A percentile compares a stretch with the other conserved stretches of the same genome.
phyloP scores from a whole-genome alignment of 1,140 invertebrate species.

The Andricus grossulariae region DNA sequence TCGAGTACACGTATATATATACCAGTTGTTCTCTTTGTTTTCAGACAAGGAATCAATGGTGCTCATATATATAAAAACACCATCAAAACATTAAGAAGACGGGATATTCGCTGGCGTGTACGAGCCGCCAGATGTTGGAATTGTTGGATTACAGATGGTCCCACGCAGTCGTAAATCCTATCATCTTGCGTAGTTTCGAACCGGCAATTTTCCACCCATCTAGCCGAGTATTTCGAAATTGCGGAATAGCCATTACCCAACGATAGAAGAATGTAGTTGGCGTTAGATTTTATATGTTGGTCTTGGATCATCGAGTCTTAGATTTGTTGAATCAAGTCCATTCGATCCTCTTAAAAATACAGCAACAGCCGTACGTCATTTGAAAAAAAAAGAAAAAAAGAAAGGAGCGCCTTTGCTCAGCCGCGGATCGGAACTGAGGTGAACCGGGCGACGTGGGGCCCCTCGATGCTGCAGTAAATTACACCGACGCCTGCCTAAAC shows the following conservation, averaged over 20 bases:
- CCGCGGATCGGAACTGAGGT: slow-evolving; percentile 26
- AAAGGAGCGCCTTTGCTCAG: slow-evolving; percentile 16
- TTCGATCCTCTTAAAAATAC: not conserved
- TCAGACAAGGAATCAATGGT: slow-evolving; percentile 5
- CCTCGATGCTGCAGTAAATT: slow-evolving; percentile 12
- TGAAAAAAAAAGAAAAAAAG: not conserved
- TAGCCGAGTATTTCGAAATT: not conserved
- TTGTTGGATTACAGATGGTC: slow-evolving; percentile 30
- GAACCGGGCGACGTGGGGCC: slow-evolving; percentile 14
- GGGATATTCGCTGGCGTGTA: slow-evolving; percentile 8
- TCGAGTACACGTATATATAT: slow-evolving; percentile 11
- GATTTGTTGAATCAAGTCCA: no score
- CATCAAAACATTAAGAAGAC: not conserved
- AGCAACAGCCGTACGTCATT: not conserved
- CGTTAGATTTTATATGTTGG: not conserved
- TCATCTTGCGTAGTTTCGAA: slow-evolving; percentile 11
- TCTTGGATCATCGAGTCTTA: no score
- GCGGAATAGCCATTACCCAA: not conserved
- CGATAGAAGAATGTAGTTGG: not conserved
- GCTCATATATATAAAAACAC: slow-evolving; percentile 16
- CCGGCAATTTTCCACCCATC: slow-evolving; percentile 11
- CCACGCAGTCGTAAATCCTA: slow-evolving; percentile 30
- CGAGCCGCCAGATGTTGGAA: slow-evolving; percentile 27
- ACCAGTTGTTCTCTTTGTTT: slow-evolving; percentile 16
- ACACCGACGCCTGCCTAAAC: slow-evolving; percentile 22